Percentiles rank a stretch among this genome's conserved stretches.
Conservation (phyloP, 2,888 invertebrate genomes). For the Drosophila fulvimacula region DNA sequence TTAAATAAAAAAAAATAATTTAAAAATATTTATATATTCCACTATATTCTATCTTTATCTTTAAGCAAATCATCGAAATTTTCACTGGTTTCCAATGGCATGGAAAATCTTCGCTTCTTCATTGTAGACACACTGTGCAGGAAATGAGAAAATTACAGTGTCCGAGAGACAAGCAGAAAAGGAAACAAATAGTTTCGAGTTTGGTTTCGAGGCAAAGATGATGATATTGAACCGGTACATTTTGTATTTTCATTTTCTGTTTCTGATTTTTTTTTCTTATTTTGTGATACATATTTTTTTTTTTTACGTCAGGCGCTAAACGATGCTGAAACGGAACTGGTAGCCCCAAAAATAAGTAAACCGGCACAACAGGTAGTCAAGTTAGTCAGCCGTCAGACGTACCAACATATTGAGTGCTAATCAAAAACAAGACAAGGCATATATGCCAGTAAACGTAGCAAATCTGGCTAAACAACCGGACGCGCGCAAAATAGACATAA, state of each 20-base stretch:
- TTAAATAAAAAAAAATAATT: too few relatives aligned
- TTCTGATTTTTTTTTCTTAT: slow-evolving; percentile 11
- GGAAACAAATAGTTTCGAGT: slow-evolving; percentile 32
- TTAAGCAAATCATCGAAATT: slow-evolving; percentile 28
- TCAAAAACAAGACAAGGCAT: slow-evolving; percentile 49
- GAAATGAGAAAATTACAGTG: slow-evolving; percentile 40
- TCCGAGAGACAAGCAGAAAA: slow-evolving; percentile 15
- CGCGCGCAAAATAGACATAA: slow-evolving; percentile 26
- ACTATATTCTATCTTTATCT: not conserved
- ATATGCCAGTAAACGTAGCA: slow-evolving; percentile 15
- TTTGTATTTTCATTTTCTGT: slow-evolving; percentile 5
- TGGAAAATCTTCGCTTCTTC: slow-evolving; percentile 31
- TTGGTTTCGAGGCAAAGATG: slow-evolving; percentile 28
- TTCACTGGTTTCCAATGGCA: slow-evolving; percentile 9
- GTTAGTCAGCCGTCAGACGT: slow-evolving; percentile 12
- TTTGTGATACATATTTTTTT: slow-evolving; percentile 36
- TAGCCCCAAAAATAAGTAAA: slow-evolving; percentile 68
- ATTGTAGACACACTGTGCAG: slow-evolving; percentile 19
- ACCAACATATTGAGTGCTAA: slow-evolving; percentile 43
- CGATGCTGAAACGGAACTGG: slow-evolving; percentile 64
- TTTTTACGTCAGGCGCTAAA: slow-evolving; percentile 60
- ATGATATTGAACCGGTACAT: slow-evolving; percentile 41
- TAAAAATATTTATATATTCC: not conserved
- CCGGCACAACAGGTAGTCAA: slow-evolving; percentile 75
- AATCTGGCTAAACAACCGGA: slow-evolving; percentile 53